Percentiles rank a stretch among this genome's conserved stretches.
Evolutionary conservation across 2,888 invertebrate genomes (phyloP).

Genomic region (Tetropium fuscum): DNA sequence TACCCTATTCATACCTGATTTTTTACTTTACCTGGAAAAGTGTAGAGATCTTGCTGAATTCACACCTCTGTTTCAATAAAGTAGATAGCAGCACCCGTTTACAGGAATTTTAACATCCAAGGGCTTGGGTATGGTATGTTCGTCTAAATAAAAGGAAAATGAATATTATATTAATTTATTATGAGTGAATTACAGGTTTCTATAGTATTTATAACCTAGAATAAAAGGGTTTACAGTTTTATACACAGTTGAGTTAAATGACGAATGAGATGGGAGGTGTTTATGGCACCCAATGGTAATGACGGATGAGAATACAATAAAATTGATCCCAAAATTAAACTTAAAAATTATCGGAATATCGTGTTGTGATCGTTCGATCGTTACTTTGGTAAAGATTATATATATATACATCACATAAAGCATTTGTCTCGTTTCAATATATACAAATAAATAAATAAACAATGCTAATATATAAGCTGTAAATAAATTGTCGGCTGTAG

Average conservation of each 20-base stretch:
- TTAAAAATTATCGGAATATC: slow-evolving; percentile 39
- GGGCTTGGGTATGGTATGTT: no score
- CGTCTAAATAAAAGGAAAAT: neutral
- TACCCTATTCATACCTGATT: no score
- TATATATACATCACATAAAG: slow-evolving; percentile 61
- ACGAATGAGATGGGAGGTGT: slow-evolving; percentile 34
- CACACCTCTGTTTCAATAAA: no score
- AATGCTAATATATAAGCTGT: slow-evolving; percentile 35
- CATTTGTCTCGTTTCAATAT: slow-evolving; percentile 53
- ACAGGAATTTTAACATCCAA: no score
- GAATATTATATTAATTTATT: slow-evolving; percentile 31
- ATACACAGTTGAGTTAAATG: slow-evolving; percentile 28
- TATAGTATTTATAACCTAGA: slow-evolving; percentile 31
- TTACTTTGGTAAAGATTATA: slow-evolving; percentile 61
- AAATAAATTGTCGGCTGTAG: slow-evolving; percentile 29
- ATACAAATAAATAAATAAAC: slow-evolving; percentile 57
- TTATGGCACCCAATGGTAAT: slow-evolving; percentile 46
- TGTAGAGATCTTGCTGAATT: no score
- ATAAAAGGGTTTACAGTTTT: slow-evolving; percentile 31
- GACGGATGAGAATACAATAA: slow-evolving; percentile 27
- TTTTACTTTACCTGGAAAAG: no score
- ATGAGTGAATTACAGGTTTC: slow-evolving; percentile 33
- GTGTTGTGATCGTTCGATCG: slow-evolving; percentile 49
- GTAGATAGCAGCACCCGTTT: no score
- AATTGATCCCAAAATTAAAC: slow-evolving; percentile 39